These are phyloP conservation scores for Apus apus DNA, from an alignment of 2,113 vertebrate genomes.

Conservation along the genomic window DNA sequence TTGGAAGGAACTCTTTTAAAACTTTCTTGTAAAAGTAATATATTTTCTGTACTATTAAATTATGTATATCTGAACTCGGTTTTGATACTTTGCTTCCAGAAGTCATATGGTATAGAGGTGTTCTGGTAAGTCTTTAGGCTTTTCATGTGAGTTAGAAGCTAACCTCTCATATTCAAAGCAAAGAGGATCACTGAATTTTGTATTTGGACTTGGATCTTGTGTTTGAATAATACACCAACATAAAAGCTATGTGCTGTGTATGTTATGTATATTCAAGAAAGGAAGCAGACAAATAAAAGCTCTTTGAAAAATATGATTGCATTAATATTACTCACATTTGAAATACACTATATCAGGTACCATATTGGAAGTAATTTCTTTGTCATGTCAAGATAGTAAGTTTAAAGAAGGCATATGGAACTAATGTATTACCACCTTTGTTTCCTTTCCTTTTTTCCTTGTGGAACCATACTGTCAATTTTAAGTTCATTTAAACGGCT, in stretches of 20 bases:
- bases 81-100: conserved; percentile 68
- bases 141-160: conserved; percentile 53
- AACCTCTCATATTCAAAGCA: conserved; percentile 35
- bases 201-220: not conserved
- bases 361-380: not conserved
- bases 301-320: not conserved
- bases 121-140: conserved; percentile 14
- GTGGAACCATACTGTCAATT: not conserved
- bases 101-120: conserved; percentile 18
- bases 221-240: conserved; percentile 25
- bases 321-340: not conserved
- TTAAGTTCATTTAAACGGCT: not conserved
- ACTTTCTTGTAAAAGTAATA: conserved; percentile 75
- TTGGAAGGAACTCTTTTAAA: conserved; percentile 73
- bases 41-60: conserved; percentile 77
- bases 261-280: not conserved
- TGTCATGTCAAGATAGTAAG: not conserved
- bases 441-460: not conserved
- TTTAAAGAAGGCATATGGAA: not conserved
- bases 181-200: conserved; percentile 50
- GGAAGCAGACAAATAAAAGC: conserved; percentile 51
- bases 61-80: conserved; percentile 54
- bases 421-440: not conserved
- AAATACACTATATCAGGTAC: not conserved
- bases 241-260: not conserved